Percentiles rank a stretch among this genome's conserved stretches.
These are phyloP conservation scores for Schlechtendalia chinensis DNA, from an alignment of 1,140 invertebrate species.

Conservation along the genomic window DNA sequence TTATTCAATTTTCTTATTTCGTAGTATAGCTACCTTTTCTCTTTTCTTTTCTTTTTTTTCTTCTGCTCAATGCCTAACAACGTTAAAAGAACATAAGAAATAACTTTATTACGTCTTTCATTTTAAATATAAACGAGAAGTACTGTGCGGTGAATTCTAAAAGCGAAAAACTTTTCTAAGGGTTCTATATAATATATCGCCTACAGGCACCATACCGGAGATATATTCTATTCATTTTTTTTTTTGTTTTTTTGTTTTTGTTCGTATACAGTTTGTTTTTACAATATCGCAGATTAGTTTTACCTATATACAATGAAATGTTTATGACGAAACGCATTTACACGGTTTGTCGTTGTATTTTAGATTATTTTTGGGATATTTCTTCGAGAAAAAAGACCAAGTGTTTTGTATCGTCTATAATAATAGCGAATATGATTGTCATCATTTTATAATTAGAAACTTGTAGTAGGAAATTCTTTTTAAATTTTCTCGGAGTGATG, in stretches of 20 bases:
- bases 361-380: no score
- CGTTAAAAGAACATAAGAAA: conserved; percentile 9
- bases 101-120: conserved; percentile 12
- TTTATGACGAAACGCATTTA: neutral
- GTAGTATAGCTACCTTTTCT: neutral
- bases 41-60: neutral
- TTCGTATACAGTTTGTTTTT: neutral
- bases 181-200: neutral
- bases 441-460: no score
- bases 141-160: conserved; percentile 4
- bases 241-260: neutral
- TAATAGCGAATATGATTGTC: no score
- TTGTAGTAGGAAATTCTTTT: no score
- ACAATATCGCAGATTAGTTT: neutral
- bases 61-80: neutral
- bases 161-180: conserved; percentile 12
- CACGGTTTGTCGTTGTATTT: no score
- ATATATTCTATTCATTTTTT: neutral
- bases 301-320: neutral
- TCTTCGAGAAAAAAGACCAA: no score
- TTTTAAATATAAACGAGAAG: conserved; percentile 26
- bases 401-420: no score
- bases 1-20: conserved; percentile 23
- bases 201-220: neutral
- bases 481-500: no score